Percentiles rank a stretch among this genome's conserved stretches.
phyloP scores from a whole-genome alignment of 2,797 vertebrate genomes.

The Trichosurus vulpecula region DNA sequence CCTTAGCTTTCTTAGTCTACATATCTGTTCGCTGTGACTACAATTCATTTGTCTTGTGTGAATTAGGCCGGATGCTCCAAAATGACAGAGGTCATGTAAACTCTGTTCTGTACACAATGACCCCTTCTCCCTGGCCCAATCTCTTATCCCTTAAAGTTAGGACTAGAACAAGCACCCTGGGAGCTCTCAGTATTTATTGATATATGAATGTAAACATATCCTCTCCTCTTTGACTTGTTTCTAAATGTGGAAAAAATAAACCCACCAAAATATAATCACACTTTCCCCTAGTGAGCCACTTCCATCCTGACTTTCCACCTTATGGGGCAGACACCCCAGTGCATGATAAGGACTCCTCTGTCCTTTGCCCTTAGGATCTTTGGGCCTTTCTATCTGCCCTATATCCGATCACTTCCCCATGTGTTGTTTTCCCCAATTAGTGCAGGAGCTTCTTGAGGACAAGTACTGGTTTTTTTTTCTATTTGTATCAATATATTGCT shows the following conservation, averaged over 20 bases:
- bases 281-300: neutral
- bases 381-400: neutral
- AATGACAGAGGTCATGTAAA: neutral
- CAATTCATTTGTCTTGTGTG: neutral
- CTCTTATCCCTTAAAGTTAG: neutral
- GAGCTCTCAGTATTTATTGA: neutral
- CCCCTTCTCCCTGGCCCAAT: neutral
- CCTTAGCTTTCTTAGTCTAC: neutral
- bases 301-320: neutral
- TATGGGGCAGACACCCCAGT: neutral
- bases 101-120: neutral
- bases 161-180: neutral
- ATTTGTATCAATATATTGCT: neutral
- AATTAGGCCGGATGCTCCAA: neutral
- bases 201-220: neutral
- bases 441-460: neutral
- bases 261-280: neutral
- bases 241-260: slow-evolving; percentile 3
- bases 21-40: neutral
- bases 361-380: neutral
- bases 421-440: neutral
- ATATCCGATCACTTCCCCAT: neutral
- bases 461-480: neutral
- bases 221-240: neutral
- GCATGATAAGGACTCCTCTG: neutral